A percentile compares a stretch with the other conserved stretches of the same genome.
Evolutionary conservation across 64 coral and sea anemone genomes (phyloP).

Genomic region (Montipora foliosa): DNA sequence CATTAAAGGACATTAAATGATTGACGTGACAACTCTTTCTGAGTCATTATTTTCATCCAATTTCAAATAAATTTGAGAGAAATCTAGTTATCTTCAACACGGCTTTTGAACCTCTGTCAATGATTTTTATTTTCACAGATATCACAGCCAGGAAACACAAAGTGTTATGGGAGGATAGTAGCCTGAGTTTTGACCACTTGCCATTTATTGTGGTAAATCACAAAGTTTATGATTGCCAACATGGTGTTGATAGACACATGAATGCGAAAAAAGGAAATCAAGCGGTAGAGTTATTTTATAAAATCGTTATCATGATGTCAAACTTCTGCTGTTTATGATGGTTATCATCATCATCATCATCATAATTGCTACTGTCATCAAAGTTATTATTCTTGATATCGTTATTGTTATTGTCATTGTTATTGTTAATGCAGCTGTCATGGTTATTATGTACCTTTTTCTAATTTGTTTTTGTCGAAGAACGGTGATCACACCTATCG

Average conservation of each 20-base stretch:
- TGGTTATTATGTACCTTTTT: not conserved
- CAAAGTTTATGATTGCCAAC: slow-evolving; percentile 1
- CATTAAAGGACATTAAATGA: no score
- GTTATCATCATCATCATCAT: no score
- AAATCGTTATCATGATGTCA: no score
- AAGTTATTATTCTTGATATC: no score
- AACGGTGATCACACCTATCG: slow-evolving; percentile 43
- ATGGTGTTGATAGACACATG: no score
- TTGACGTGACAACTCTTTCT: no score
- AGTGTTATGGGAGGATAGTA: slow-evolving; percentile 23
- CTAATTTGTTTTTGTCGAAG: not conserved
- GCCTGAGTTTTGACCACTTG: not conserved
- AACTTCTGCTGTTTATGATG: no score
- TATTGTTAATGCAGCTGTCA: not conserved
- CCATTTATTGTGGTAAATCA: slow-evolving; percentile 41
- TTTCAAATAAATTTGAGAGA: no score
- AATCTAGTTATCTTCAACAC: not conserved
- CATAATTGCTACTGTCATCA: not conserved
- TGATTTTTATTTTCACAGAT: not conserved
- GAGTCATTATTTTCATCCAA: no score
- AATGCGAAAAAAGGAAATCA: no score
- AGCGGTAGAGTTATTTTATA: no score
- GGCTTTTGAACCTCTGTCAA: not conserved
- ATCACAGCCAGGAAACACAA: slow-evolving; percentile 31
- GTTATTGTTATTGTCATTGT: not conserved